Base-by-base conservation (phyloP, 1,140 invertebrate genomes). In the Drosophila biarmipes region DNA sequence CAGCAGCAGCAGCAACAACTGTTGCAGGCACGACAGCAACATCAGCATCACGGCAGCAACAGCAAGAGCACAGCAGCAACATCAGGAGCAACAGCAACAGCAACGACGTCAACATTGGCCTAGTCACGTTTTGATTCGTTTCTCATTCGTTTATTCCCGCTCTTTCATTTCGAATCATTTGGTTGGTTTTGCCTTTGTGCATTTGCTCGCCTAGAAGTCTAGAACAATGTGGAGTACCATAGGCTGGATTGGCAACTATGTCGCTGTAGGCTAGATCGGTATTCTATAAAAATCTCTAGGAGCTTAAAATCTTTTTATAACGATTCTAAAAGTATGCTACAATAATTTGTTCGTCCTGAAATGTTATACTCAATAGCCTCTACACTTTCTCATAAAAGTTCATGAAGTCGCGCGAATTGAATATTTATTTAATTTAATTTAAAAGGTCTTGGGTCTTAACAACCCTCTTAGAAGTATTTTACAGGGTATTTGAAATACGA, bases 61-160 rank as follows among this genome's bases (percentile, higher is more conserved):
- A 49, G n/a, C 19, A 17, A 19, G 14, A 34, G 17, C 24, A 24
- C 51, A 38, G 8, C 59, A 58, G 58, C 35, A 21, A 24, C n/a
- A 58, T 8, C 56, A 48, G 6, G 29, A 54, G 15, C 34, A 29
- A 5, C 31, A 35, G 21, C 53, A 46, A 29, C 14, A 49, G 17
- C 59, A 54, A 40, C 38, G 69, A 73, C 73, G 68, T 59, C 68
- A 80, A 74, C 72, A 73, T 85, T 85, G 80, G 76, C 72, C 76
- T 85, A 85, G 80, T 84, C 80, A 84, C 80, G 80, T 84, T 85
- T 85, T 62, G 48, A 31, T 63, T 40, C 67, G 48, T 53, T 56
- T 19, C 27, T 19, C 29, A 54, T 68, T 62, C 69, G 46, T 40
- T 46, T 56, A 35, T 14, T 53, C 46, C n/a, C 35, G 31, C 29